phyloP scores from a whole-genome alignment of 1,140 invertebrate genomes.

The Orchestia grillus region DNA sequence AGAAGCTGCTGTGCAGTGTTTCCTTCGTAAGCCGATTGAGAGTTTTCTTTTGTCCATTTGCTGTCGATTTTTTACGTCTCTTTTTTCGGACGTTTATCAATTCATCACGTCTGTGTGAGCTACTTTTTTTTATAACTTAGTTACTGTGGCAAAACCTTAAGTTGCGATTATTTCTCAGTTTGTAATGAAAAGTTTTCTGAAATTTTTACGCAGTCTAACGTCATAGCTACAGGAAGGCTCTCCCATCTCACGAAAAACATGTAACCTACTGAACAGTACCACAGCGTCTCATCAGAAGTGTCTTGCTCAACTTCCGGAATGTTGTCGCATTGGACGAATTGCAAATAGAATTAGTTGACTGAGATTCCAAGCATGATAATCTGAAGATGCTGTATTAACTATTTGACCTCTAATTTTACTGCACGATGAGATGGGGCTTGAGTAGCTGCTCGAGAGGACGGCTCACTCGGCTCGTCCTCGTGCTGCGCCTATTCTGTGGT shows the following conservation, averaged over 20 bases:
- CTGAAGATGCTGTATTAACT: background rate
- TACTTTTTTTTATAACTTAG: background rate
- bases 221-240: background rate
- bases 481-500: too few relatives aligned
- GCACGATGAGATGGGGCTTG: too few relatives aligned
- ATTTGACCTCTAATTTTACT: too few relatives aligned
- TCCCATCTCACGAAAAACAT: background rate
- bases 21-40: background rate
- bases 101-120: background rate
- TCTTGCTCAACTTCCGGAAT: too few relatives aligned
- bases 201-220: background rate
- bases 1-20: background rate
- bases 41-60: background rate
- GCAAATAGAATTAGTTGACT: too few relatives aligned
- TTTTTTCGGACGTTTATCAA: background rate
- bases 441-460: too few relatives aligned
- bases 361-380: too few relatives aligned
- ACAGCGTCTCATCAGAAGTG: too few relatives aligned
- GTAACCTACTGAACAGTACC: background rate
- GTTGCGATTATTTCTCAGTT: background rate
- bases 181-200: background rate
- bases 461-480: too few relatives aligned
- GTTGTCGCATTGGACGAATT: too few relatives aligned
- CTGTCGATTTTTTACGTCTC: background rate
- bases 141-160: background rate